Evolutionary conservation across 2,888 invertebrate genomes (phyloP), one percentile per base, ranked within the genome.

Genomic region (Lithophane semibrunnea): DNA sequence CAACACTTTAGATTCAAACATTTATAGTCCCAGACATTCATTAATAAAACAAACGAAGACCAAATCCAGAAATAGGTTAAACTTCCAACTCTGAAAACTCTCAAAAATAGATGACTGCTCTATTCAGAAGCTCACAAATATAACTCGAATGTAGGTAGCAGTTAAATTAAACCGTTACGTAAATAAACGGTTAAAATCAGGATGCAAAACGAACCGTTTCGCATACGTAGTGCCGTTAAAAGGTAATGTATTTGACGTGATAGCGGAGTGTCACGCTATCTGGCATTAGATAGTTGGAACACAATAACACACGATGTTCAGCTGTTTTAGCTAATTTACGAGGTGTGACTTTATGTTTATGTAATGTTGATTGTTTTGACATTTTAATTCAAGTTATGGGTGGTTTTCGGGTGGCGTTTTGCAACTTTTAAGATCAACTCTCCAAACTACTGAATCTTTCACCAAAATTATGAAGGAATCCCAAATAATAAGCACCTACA

Each of bases 201-300:
- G 73, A 83, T 75, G 79, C 76, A 65, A 79, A 79, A 70, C 75
- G 71, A 60, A 69, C 63, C n/a, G 60, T 75, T 79, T 77, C 78
- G 49, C 61, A 79, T 76, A 80, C 47, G 4, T 77, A 61, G 56
- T 63, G 44, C 68, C 68, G 65, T 80, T 81, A 72, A 79, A 85
- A 81, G 68, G 73, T 78, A 74, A 80, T 77, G 73, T 81, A 74
- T 75, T 72, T 65, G 77, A 61, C 68, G 44, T 81, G 83, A 83
- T 86, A 82, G 79, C 18, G 13, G 3, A 29, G n/a, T 83, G 84
- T 71, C 86, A 86, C 86, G 86, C 85, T 79, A 86, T 78, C 74
- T 70, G 37, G 1, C 21, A 54, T 83, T 83, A 83, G 65, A 85
- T 72, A 52, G 64, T 61, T 75, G 49, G 29, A 84, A 77, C 76